Conservation (phyloP, 1,140 invertebrate genomes). For the Matsumurasca onukii region DNA sequence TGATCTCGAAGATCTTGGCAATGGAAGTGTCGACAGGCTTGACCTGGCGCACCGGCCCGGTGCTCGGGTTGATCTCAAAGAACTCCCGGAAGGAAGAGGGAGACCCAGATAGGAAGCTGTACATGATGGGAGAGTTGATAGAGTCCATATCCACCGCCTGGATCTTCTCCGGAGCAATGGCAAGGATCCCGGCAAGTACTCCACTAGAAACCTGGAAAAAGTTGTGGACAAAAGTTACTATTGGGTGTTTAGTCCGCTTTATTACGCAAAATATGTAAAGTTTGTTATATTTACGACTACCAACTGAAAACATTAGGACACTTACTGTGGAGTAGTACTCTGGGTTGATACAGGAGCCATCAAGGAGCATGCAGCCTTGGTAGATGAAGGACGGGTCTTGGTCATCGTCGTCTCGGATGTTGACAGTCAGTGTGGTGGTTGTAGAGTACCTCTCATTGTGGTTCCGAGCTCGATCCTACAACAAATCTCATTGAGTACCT, state of each 20-base stretch:
- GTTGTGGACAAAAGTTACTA: not conserved
- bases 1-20: constrained; percentile 69
- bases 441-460: constrained; percentile 70
- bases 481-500: constrained; percentile 41
- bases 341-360: constrained; percentile 79
- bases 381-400: constrained; percentile 87
- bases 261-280: too few relatives aligned
- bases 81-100: constrained; percentile 74
- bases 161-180: constrained; percentile 83
- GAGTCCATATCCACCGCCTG: constrained; percentile 88
- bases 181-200: constrained; percentile 74
- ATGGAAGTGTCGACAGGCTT: constrained; percentile 72
- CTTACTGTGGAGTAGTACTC: constrained; percentile 72
- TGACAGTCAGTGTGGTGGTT: constrained; percentile 82
- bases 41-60: constrained; percentile 77
- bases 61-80: constrained; percentile 79
- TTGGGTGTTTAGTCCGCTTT: not conserved
- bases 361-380: constrained; percentile 72
- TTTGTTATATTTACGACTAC: too few relatives aligned
- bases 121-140: constrained; percentile 74
- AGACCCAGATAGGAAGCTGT: constrained; percentile 77
- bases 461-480: constrained; percentile 79
- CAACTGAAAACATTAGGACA: too few relatives aligned
- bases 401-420: constrained; percentile 85
- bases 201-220: constrained; percentile 70